Evolutionary conservation across 2,797 vertebrate genomes (phyloP).

Genomic region (Leptatherina wallacei): DNA sequence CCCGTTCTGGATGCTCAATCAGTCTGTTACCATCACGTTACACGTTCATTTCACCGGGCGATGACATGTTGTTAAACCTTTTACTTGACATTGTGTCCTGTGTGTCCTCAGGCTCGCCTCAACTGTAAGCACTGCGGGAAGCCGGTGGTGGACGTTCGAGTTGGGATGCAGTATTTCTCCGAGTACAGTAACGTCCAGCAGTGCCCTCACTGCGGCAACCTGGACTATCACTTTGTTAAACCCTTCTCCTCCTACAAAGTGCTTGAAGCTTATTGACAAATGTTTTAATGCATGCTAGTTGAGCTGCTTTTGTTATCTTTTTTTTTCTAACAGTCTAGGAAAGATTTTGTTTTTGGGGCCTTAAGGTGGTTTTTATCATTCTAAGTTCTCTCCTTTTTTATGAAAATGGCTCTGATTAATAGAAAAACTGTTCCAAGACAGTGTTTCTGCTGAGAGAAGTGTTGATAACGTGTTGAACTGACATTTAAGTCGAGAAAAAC

Average conservation of each 20-base stretch:
- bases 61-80: neutral
- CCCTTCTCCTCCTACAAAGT: slow-evolving; percentile 99
- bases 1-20: neutral
- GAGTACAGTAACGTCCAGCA: slow-evolving; percentile 99
- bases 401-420: slow-evolving; percentile 44
- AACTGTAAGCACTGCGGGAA: slow-evolving; percentile 99
- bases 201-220: slow-evolving; percentile 98
- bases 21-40: neutral
- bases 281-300: slow-evolving; percentile 92
- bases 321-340: slow-evolving; percentile 73
- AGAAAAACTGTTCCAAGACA: slow-evolving; percentile 56
- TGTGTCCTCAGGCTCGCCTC: slow-evolving; percentile 90
- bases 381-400: slow-evolving; percentile 75
- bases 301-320: slow-evolving; percentile 58
- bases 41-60: neutral
- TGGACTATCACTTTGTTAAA: slow-evolving; percentile 99
- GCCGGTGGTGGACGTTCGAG: slow-evolving; percentile 96
- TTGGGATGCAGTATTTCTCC: slow-evolving; percentile 99
- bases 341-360: slow-evolving; percentile 81
- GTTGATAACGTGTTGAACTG: slow-evolving; percentile 67
- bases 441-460: slow-evolving; percentile 65
- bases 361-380: slow-evolving; percentile 85
- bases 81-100: slow-evolving; percentile 3
- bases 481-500: slow-evolving; percentile 67
- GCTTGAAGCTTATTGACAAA: slow-evolving; percentile 99